Evolutionary conservation across 1,140 invertebrate genomes (phyloP), one percentile per base, ranked within the genome.

Genomic region (Ladona fulva): DNA sequence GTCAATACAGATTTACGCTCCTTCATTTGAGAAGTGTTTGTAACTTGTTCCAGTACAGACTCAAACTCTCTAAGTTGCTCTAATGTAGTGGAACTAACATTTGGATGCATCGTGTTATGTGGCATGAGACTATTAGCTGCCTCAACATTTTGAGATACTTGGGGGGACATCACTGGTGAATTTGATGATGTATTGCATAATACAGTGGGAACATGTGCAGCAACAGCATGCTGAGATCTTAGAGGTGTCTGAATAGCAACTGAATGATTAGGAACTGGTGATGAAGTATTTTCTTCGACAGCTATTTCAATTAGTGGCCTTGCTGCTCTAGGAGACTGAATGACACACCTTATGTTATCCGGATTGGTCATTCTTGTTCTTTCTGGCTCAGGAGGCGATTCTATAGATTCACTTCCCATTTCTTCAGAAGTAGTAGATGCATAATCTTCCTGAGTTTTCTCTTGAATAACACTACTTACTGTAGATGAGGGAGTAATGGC

Each of bases 61-160:
- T 94, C 93, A 81, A 94, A 94, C 83, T 94, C 93, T 44, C 92
- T 85, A 8, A 94, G 82, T 81, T 94, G 92, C 83, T 94, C 92
- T 25, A 93, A 83, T 12, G 92, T 93, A 3, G 87, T 88, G 0
- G 88, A 88, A 78, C 87, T 88, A 10, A 88, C 86, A 85, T 84
- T 22, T 87, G 85, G 25, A 85, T 86, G 0, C 83, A 80, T 11
- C 83, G 83, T 16, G 80, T 74, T 76, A 74, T 77, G 25, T 79
- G 81, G 37, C 79, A 82, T 42, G 78, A 82, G 74, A 80, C 80
- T 76, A 78, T 78, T 19, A 11, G 81, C 29, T 79, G 81, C 16
- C 78, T 79, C 73, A 74, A 79, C 44, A 80, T 75, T 77, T 29
- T 59, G 16, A 74, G 79, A 75, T 19, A 66, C 52, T 19, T 66